Base-by-base conservation (phyloP, 2,888 invertebrate genomes). In the Coenonympha arcania region DNA sequence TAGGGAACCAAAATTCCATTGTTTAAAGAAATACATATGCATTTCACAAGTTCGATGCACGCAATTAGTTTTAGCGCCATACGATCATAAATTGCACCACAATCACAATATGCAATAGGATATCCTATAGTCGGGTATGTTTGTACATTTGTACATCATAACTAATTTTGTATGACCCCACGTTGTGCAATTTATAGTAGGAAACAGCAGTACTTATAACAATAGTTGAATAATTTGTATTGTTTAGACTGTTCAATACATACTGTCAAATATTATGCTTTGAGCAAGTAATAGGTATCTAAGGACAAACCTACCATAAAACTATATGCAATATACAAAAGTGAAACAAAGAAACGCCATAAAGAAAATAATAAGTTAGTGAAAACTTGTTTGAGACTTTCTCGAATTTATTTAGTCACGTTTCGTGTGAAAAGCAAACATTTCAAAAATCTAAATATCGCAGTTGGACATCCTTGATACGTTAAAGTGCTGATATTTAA, bases 41-140 rank as follows among this genome's bases (percentile, higher is more conserved):
- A 28, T 30, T 41, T 11, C 41, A 30, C 41, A 30, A 41, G 41
- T 41, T 40, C 9, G 11, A 3, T 8, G 28, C 11, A 39, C 16
- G 26, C 28, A 41, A n/a, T 30, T 43, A 15, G 31, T 43, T 33
- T 5, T 44, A 26, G n/a, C 16, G 22, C 34, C 6, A 34, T 34
- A 16, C 44, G 22, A 34, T 34, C 44, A 34, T 42, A 48, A 34
- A 49, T 49, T 49, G 15, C 49, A 49, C 43, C 43, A 44, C 44
- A 44, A 39, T 44, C 44, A 33, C 42, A 42, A 20, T 40, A 15
- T 47, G 42, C 50, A 50, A 50, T 46, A 42, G 50, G 46, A 53
- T 50, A 47, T 42, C 28, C 30, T 24, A 42, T 30, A 44, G 34
- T 18, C 50, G 31, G 28, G 28, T 34, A 22, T 28, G 26, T 43